Evolutionary conservation across 92 coral and sea anemone species (phyloP).

Genomic region (Epizoanthus rinbou): DNA sequence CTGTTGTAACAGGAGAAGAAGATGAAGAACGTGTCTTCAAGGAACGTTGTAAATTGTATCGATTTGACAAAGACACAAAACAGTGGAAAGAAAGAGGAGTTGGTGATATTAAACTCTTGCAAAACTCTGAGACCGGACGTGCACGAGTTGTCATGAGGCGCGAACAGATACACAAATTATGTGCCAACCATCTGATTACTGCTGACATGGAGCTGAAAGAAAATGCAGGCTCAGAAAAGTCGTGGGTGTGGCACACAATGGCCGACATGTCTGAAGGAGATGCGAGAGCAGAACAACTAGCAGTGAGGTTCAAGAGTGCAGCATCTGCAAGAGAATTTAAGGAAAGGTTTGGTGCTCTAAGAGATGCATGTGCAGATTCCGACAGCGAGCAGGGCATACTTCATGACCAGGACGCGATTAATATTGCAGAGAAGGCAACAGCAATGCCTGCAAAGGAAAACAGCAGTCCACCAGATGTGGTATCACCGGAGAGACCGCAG

Average conservation of each 20-base stretch:
- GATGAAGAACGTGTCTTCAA: slow-evolving; percentile 79
- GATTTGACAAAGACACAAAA: slow-evolving; percentile 67
- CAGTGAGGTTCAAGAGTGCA: slow-evolving; percentile 79
- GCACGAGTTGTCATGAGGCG: slow-evolving; percentile 93
- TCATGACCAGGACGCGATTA: neutral
- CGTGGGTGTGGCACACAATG: slow-evolving; percentile 92
- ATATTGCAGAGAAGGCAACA: neutral
- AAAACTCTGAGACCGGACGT: slow-evolving; percentile 59
- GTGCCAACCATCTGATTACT: slow-evolving; percentile 93
- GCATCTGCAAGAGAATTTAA: slow-evolving; percentile 77
- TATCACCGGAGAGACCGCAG: too few species aligned
- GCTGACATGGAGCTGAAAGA: slow-evolving; percentile 83
- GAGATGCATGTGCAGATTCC: neutral
- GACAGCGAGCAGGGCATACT: neutral
- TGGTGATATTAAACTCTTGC: slow-evolving; percentile 88
- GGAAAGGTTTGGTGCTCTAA: slow-evolving; percentile 72
- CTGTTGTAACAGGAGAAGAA: slow-evolving; percentile 88
- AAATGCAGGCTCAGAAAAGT: slow-evolving; percentile 80
- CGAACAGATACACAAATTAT: slow-evolving; percentile 82
- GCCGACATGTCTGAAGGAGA: slow-evolving; percentile 91
- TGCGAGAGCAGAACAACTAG: slow-evolving; percentile 81
- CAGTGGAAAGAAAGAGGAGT: slow-evolving; percentile 98
- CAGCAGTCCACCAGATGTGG: neutral
- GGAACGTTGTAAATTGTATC: slow-evolving; percentile 82
- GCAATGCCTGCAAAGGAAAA: neutral